Percentiles rank a stretch among this genome's conserved stretches.
Evolutionary conservation across 30 jellyfish, hydroid and myxozoan species (phyloP).

Genomic region (Aurelia sp.): DNA sequence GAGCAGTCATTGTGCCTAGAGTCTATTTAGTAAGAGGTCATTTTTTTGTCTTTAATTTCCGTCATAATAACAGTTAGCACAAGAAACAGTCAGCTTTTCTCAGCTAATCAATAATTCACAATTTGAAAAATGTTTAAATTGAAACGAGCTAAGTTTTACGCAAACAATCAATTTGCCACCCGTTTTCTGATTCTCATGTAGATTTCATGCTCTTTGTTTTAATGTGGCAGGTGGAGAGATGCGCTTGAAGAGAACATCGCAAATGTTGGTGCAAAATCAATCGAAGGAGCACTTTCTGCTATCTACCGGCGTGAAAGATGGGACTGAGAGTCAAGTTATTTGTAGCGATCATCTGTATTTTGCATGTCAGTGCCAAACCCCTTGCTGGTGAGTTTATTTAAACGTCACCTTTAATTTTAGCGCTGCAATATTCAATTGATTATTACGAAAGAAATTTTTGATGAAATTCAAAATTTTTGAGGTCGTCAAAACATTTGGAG

Average conservation of each 20-base stretch:
- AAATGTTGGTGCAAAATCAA: not conserved
- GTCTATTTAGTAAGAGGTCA: too few relatives aligned
- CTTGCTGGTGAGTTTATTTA: conserved; percentile 42
- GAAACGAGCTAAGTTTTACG: not conserved
- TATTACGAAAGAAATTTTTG: too few relatives aligned
- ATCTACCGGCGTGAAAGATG: conserved; percentile 6
- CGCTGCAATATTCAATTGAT: too few relatives aligned
- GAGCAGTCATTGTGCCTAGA: too few relatives aligned
- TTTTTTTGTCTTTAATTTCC: too few relatives aligned
- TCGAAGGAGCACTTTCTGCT: not conserved
- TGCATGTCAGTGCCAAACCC: conserved; percentile 71
- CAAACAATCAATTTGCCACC: conserved; percentile 51
- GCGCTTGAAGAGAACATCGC: conserved; percentile 1
- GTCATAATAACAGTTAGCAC: too few relatives aligned
- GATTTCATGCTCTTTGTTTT: conserved; percentile 13
- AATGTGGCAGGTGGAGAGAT: conserved; percentile 40
- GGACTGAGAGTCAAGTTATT: conserved; percentile 15
- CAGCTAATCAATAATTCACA: conserved; percentile 40
- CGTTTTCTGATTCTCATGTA: conserved; percentile 48
- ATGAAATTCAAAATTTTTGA: too few relatives aligned
- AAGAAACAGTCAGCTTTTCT: too few relatives aligned
- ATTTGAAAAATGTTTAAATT: not conserved
- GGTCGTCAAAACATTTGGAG: too few relatives aligned
- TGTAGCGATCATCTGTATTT: conserved; percentile 15
- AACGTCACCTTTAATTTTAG: too few relatives aligned